A percentile compares a stretch with the other conserved stretches of the same genome.
Evolutionary conservation across 2,797 vertebrate genomes (phyloP).

Genomic region (Muscicapa striata): DNA sequence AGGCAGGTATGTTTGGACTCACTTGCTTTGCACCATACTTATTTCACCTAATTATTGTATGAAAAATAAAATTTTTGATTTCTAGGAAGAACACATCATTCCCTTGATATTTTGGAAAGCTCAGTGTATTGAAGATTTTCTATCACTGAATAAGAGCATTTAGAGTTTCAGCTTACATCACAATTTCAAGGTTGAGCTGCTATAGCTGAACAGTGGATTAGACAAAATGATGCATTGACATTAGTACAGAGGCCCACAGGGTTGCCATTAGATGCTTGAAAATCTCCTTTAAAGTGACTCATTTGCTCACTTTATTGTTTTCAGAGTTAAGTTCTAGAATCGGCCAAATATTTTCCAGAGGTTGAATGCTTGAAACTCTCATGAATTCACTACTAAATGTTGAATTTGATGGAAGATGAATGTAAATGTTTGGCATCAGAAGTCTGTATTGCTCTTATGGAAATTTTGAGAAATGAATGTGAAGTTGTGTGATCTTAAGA

Average conservation of each 20-base stretch:
- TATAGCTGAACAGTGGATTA: not conserved
- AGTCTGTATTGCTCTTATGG: not conserved
- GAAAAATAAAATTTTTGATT: not conserved
- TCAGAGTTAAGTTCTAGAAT: slow-evolving; percentile 24
- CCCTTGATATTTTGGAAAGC: slow-evolving; percentile 17
- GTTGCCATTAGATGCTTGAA: slow-evolving; percentile 6
- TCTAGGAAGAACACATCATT: not conserved
- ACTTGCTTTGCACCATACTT: not conserved
- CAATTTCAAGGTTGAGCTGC: not conserved
- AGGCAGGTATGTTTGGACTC: not conserved
- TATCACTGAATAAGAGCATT: not conserved
- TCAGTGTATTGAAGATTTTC: slow-evolving; percentile 22
- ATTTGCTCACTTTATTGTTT: not conserved
- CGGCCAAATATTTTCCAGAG: slow-evolving; percentile 11
- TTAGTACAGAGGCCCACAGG: not conserved
- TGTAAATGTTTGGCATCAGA: slow-evolving; percentile 29
- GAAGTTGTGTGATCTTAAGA: not conserved
- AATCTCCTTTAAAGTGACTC: not conserved
- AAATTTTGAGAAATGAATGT: slow-evolving; percentile 21
- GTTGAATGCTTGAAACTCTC: not conserved
- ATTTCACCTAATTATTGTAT: not conserved
- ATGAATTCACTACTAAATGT: slow-evolving; percentile 37
- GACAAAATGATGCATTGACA: not conserved
- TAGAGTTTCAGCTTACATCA: not conserved
- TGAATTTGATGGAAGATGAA: slow-evolving; percentile 41